Percentiles rank a stretch among this genome's conserved stretches.
Evolutionary conservation across 2,113 vertebrate species (phyloP).

Genomic region (rat (Rattus norvegicus)): GRCr8 NC_086021.1:94680501-94681000

Average conservation of each 20-base stretch:
- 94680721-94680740: not conserved
- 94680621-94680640: not conserved
- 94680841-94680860: not conserved
- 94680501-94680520: not conserved
- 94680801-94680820: not conserved
- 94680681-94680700: too few species aligned
- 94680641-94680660: not conserved
- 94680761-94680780: not conserved
- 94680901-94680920: not conserved
- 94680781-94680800: not conserved
- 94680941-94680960: not conserved
- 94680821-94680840: not conserved
- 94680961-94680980: not conserved
- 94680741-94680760: not conserved
- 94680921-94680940: not conserved
- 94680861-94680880: too few species aligned
- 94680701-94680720: too few species aligned
- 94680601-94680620: not conserved
- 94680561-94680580: not conserved
- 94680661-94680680: not conserved
- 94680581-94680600: not conserved
- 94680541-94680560: rapidly evolving
- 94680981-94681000: not conserved
- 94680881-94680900: not conserved
- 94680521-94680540: not conserved